Evolutionary conservation across 2,888 invertebrate species (phyloP).

Genomic region (Acleris laterana): DNA sequence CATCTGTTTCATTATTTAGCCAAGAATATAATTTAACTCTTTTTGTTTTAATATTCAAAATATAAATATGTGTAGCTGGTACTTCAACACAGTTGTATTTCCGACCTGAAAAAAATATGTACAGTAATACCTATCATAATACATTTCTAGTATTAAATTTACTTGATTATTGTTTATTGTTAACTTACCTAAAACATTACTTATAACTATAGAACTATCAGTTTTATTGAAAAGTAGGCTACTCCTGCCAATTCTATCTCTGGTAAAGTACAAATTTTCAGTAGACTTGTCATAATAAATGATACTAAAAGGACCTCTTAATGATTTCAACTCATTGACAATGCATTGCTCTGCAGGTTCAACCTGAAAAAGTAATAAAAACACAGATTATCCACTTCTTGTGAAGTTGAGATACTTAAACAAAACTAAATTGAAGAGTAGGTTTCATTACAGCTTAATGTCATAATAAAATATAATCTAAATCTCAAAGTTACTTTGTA

Average conservation of each 20-base stretch:
- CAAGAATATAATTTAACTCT: constrained; percentile 63
- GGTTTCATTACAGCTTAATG: too few relatives aligned
- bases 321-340: constrained; percentile 75
- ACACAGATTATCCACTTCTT: background rate
- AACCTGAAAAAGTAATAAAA: constrained; percentile 45
- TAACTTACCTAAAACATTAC: constrained; percentile 82
- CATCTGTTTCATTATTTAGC: constrained; percentile 49
- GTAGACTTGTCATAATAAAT: constrained; percentile 87
- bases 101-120: constrained; percentile 59
- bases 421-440: too few relatives aligned
- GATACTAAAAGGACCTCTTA: constrained; percentile 94
- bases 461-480: too few relatives aligned
- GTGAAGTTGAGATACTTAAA: too few relatives aligned
- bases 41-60: constrained; percentile 67
- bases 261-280: constrained; percentile 89
- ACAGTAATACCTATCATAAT: too few relatives aligned
- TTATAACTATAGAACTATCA: constrained; percentile 67
- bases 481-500: too few relatives aligned
- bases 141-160: constrained; percentile 33
- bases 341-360: constrained; percentile 54
- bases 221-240: constrained; percentile 88
- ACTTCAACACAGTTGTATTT: constrained; percentile 83
- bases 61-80: constrained; percentile 86
- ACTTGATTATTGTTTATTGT: background rate
- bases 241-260: constrained; percentile 94